These are phyloP conservation scores for Hirtodrosophila confusa DNA, from an alignment of 2,888 invertebrate genomes.

Conservation along the genomic window DNA sequence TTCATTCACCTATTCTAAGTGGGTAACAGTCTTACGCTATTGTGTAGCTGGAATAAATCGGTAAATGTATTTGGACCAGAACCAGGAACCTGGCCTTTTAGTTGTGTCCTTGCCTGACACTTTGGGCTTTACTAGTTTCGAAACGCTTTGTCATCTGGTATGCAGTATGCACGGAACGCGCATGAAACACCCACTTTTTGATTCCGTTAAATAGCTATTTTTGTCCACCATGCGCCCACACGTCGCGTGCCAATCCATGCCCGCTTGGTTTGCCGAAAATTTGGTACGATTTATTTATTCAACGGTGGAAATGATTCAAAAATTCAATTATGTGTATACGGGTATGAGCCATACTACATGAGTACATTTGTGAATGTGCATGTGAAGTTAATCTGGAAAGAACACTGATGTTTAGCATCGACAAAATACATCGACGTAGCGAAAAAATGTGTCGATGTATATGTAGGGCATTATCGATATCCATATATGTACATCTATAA, in stretches of 20 bases:
- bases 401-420: too few relatives aligned
- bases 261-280: conserved; percentile 25
- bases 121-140: too few relatives aligned
- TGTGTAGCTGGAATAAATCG: neutral
- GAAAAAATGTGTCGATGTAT: too few relatives aligned
- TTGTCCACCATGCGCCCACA: conserved; percentile 32
- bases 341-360: too few relatives aligned
- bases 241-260: conserved; percentile 56
- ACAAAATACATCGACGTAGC: too few relatives aligned
- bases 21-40: conserved; percentile 3
- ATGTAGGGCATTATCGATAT: too few relatives aligned
- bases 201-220: conserved; percentile 24
- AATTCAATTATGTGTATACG: too few relatives aligned
- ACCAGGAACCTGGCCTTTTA: neutral
- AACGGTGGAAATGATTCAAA: neutral
- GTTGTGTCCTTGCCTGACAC: neutral
- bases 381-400: too few relatives aligned
- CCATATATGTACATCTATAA: too few relatives aligned
- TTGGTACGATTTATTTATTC: conserved; percentile 21
- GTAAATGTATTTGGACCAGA: neutral
- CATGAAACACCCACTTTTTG: conserved; percentile 17
- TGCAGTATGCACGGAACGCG: neutral
- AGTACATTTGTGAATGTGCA: too few relatives aligned
- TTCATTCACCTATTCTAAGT: conserved; percentile 63
- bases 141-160: conserved; percentile 14